These are phyloP conservation scores for Cyprinella venusta DNA, from an alignment of 2,797 vertebrate genomes.

Conservation along the genomic window DNA sequence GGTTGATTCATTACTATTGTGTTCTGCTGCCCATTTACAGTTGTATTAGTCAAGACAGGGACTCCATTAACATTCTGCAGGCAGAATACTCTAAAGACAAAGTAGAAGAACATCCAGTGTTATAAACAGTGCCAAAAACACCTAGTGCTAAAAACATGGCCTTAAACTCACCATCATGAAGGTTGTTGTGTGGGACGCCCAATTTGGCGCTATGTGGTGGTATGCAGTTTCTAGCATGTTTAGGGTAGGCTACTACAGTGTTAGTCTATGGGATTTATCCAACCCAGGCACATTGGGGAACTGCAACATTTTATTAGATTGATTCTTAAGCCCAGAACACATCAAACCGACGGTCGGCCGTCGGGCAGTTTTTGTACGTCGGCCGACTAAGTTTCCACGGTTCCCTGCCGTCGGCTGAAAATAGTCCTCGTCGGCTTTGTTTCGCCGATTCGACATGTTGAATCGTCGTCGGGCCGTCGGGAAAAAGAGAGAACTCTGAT, in stretches of 20 bases:
- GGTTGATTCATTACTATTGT: slow-evolving; percentile 31
- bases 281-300: no score
- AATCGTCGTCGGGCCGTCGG: no score
- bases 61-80: background rate
- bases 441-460: no score
- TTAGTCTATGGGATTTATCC: background rate
- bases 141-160: background rate
- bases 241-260: background rate
- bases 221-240: background rate
- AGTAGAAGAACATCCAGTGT: background rate
- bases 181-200: background rate
- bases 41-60: slow-evolving; percentile 1
- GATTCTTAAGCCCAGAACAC: background rate
- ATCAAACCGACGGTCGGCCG: no score
- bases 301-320: background rate
- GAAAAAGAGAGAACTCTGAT: no score
- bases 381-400: no score
- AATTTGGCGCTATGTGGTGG: background rate
- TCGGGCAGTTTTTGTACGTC: no score
- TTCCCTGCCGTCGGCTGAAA: no score
- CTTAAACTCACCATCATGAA: background rate
- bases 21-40: background rate
- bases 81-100: background rate
- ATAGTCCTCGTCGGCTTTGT: no score
- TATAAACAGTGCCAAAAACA: background rate